Evolutionary conservation across 2,797 vertebrate species (phyloP).

Genomic region (Hydrolagus colliei): DNA sequence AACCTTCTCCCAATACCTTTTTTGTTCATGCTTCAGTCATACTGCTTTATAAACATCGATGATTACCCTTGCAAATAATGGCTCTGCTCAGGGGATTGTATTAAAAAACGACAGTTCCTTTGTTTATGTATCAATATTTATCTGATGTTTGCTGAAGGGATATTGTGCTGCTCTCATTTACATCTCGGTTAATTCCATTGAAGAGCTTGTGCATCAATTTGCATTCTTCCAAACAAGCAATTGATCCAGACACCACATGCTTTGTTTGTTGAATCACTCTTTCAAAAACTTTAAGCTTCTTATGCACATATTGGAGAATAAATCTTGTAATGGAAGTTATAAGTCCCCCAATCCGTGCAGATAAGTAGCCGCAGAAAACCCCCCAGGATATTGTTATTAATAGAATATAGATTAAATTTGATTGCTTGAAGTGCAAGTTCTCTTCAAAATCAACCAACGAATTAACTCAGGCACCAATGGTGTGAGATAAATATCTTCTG

Average conservation of each 20-base stretch:
- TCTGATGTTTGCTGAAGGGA: background rate
- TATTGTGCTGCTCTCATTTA: background rate
- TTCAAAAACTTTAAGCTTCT: background rate
- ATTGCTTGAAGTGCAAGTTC: background rate
- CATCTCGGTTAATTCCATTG: background rate
- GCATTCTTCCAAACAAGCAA: background rate
- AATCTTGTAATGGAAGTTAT: background rate
- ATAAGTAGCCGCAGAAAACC: background rate
- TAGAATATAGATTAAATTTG: background rate
- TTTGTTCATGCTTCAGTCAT: background rate
- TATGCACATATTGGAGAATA: background rate
- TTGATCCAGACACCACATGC: background rate
- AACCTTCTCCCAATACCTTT: too few relatives aligned
- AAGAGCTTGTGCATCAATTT: background rate
- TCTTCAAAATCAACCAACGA: background rate
- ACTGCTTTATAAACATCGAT: background rate
- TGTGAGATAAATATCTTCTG: background rate
- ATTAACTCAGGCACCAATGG: background rate
- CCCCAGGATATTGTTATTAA: background rate
- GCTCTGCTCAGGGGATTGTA: background rate
- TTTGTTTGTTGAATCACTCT: background rate
- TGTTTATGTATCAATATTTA: background rate
- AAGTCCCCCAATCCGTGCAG: background rate
- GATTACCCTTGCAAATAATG: background rate
- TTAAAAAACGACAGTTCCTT: background rate